phyloP scores from a whole-genome alignment of 2,888 invertebrate species.

The Mythimna vitellina region DNA sequence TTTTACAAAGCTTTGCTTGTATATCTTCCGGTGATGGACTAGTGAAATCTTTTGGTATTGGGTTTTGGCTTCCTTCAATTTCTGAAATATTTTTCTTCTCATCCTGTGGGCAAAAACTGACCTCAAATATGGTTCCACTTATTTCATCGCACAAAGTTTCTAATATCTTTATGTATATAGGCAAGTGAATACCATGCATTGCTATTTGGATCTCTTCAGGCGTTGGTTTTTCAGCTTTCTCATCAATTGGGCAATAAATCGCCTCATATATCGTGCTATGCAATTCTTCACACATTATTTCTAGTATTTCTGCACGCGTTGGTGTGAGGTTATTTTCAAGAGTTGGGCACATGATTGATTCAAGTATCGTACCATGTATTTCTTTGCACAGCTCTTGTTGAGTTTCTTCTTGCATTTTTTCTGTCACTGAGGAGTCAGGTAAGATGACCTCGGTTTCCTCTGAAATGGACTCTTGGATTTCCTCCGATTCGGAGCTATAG shows the following conservation, averaged over 20 bases:
- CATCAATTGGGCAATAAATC: conserved; percentile 11
- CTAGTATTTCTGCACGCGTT: neutral
- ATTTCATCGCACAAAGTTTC: conserved; percentile 4
- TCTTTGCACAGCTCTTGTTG: conserved; percentile 12
- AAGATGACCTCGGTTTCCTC: too few species aligned
- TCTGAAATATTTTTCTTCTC: too few species aligned
- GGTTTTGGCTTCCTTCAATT: too few species aligned
- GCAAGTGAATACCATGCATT: neutral
- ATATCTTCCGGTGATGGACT: conserved; percentile 2
- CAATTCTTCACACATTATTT: conserved; percentile 14
- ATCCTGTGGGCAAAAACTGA: neutral
- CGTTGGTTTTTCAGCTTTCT: neutral
- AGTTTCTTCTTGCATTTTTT: neutral
- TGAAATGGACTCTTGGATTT: too few species aligned
- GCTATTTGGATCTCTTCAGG: neutral
- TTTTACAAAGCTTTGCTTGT: neutral
- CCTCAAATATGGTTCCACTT: neutral
- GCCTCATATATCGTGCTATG: conserved; percentile 16
- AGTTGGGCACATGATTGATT: conserved; percentile 14
- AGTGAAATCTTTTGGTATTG: neutral
- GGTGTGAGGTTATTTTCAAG: neutral
- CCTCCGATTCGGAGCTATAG: too few species aligned
- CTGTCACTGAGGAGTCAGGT: too few species aligned
- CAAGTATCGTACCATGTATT: conserved; percentile 1
- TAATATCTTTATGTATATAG: conserved; percentile 7